These are phyloP conservation scores for Sthenelais limicola DNA, from an alignment of 2,888 invertebrate genomes.

Conservation along the genomic window DNA sequence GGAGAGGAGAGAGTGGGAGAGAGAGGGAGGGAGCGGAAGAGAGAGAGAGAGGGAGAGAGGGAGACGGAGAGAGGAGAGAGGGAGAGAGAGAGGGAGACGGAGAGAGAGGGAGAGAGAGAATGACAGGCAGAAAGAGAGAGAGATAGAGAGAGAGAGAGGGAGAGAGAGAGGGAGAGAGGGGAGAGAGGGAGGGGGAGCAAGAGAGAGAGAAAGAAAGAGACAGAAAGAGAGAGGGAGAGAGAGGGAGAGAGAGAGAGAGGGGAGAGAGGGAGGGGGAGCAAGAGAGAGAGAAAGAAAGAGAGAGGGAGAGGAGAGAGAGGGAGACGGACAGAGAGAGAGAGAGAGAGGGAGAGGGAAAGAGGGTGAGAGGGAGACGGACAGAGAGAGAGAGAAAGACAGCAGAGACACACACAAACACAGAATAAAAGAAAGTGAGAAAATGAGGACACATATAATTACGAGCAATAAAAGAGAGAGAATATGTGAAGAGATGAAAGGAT, in stretches of 20 bases:
- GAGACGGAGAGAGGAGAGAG: background rate
- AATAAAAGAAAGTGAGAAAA: background rate
- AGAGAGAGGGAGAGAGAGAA: too few species aligned
- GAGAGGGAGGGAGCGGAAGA: background rate
- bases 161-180: background rate
- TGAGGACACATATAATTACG: too few species aligned
- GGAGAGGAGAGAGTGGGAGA: background rate
- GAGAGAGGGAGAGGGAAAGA: background rate
- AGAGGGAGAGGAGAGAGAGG: background rate
- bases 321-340: constrained; percentile 29
- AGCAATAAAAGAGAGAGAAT: too few species aligned
- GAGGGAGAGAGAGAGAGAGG: constrained; percentile 30
- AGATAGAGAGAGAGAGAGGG: background rate
- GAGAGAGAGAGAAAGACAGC: constrained; percentile 5
- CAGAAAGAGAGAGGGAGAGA: constrained; percentile 24
- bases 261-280: constrained; percentile 3
- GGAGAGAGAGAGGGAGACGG: too few species aligned
- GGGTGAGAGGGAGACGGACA: constrained; percentile 25
- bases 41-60: background rate
- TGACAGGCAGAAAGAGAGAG: too few species aligned
- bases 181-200: constrained; percentile 5
- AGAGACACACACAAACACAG: background rate
- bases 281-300: background rate
- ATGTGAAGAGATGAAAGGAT: too few species aligned
- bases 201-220: constrained; percentile 13